phyloP scores from a whole-genome alignment of 2,113 vertebrate species.

The zebrafish (Danio rerio) region GRCz12tu NC_133176.1:16464001-16464500 shows the following conservation, averaged over 20 bases:
- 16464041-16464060: no score
- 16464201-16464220: background rate
- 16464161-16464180: no score
- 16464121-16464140: no score
- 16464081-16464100: no score
- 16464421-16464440: conserved; percentile 13
- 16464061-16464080: no score
- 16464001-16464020: no score
- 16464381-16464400: conserved; percentile 11
- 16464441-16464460: conserved; percentile 31
- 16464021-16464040: no score
- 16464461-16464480: conserved; percentile 1
- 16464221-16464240: background rate
- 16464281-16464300: no score
- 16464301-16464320: background rate
- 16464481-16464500: conserved; percentile 25
- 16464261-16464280: background rate
- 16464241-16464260: background rate
- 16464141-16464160: no score
- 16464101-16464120: no score
- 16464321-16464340: background rate
- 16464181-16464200: no score
- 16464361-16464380: background rate
- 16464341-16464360: background rate
- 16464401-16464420: conserved; percentile 26